Evolutionary conservation across 2,113 vertebrate species (phyloP).

Genomic region (Aegithalos caudatus): DNA sequence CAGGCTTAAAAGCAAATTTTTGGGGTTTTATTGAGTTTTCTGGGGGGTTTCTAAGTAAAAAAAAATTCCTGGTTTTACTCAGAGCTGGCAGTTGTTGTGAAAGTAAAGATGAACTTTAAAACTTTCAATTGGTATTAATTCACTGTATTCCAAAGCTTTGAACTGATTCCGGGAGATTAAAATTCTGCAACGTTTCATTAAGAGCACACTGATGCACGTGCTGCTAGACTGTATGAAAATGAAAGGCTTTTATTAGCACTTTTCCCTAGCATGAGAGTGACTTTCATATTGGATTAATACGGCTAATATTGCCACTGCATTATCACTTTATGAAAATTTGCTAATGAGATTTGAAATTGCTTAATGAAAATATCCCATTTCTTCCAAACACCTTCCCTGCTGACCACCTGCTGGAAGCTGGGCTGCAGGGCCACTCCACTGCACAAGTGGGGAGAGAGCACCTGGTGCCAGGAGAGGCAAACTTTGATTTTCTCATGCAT

Average conservation of each 20-base stretch:
- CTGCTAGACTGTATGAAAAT: background rate
- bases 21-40: background rate
- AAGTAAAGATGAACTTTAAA: background rate
- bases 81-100: background rate
- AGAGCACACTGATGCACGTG: background rate
- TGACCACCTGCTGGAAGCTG: conserved; percentile 13
- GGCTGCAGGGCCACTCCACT: background rate
- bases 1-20: background rate
- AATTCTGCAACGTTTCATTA: background rate
- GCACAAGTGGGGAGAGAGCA: background rate
- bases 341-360: conserved; percentile 50
- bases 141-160: background rate
- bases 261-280: background rate
- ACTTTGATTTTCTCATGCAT: background rate
- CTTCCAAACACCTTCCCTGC: conserved; percentile 18
- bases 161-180: background rate
- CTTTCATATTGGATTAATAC: conserved; percentile 49
- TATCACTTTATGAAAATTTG: conserved; percentile 42
- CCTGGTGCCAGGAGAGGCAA: background rate
- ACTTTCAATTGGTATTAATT: background rate
- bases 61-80: background rate
- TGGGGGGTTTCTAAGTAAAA: background rate
- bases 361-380: conserved; percentile 43
- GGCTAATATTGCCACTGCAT: conserved; percentile 19
- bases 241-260: background rate